Evolutionary conservation across 1,140 invertebrate genomes (phyloP).

Genomic region (Lordiphosa mommai): DNA sequence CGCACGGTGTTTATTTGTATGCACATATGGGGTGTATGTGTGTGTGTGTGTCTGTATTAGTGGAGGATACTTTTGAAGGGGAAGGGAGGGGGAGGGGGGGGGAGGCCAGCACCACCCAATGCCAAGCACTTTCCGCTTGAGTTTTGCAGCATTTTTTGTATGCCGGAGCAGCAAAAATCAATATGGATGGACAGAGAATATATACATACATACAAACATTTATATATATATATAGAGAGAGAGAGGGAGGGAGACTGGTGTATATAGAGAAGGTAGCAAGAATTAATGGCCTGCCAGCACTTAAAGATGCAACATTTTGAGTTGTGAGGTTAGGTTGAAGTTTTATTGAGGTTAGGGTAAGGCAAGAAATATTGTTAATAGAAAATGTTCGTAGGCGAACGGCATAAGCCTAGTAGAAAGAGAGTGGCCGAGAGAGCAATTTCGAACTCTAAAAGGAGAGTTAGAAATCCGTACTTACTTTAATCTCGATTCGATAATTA

Average conservation of each 20-base stretch:
- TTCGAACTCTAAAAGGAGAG: too few species aligned
- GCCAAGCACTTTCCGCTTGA: conserved; percentile 30
- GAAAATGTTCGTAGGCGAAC: background rate
- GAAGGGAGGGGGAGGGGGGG: conserved; percentile 1
- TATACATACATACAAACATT: conserved; percentile 7
- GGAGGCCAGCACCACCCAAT: conserved; percentile 9
- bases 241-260: too few species aligned
- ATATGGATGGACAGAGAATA: conserved; percentile 60
- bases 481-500: too few species aligned
- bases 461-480: too few species aligned
- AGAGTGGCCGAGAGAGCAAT: too few species aligned
- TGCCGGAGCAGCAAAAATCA: conserved; percentile 58
- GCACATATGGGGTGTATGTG: background rate
- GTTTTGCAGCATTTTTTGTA: conserved; percentile 56
- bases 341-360: conserved; percentile 12
- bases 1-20: conserved; percentile 4
- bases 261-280: background rate
- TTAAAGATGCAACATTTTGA: conserved; percentile 22
- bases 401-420: background rate
- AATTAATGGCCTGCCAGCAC: conserved; percentile 1
- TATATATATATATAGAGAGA: background rate
- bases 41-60: background rate
- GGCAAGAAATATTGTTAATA: background rate
- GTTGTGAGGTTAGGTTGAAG: conserved; percentile 19
- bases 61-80: conserved; percentile 19